Base-by-base conservation (phyloP, 1,140 invertebrate species). In the Zaprionus tsacasi region DNA sequence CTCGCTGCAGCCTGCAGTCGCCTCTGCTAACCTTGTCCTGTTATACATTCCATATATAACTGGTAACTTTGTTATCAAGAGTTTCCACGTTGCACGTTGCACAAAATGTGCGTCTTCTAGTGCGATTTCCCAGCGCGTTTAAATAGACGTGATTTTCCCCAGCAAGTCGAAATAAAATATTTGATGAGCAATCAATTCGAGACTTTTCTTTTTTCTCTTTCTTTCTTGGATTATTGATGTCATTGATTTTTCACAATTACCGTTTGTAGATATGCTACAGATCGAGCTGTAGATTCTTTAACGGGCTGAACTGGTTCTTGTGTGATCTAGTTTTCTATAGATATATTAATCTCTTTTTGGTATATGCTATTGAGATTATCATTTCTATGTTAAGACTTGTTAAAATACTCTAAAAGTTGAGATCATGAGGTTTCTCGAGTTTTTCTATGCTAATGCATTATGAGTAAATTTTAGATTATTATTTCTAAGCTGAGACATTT, bases 11-110 rank as follows among this genome's bases (percentile, higher is more conserved):
- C 73, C 11, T 77, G 69, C 58, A 70, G 67, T 72, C 71, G 69
- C 71, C 60, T 61, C 76, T 60, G 79, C 27, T 82, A 87, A 87
- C 76, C 79, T 76, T 86, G 79, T 76, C 33, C 58, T 61, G 15
- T 33, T 68, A 79, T 40, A 58, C 36, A n/a, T 30, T 30, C 27
- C 21, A 21, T 55, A 55, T 50, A 50, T 17, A 30, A 30, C 27
- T 30, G 45, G 13, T 66, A 70, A 67, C 65, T 70, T 83, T 79
- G 63, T 76, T 83, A 74, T 76, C 38, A n/a, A n/a, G 56, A 70
- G 54, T 70, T 58, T n/a, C 55, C 64, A 50, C 27, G n/a, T n/a
- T 52, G 48, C 33, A 52, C 40, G 40, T 66, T 54, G 38, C 36
- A 38, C 21, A 0, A 25, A 48, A 25, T 50, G 21, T 50, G 45